Base-by-base conservation (phyloP, 2,888 invertebrate genomes). In the Habrosyne pyritoides region DNA sequence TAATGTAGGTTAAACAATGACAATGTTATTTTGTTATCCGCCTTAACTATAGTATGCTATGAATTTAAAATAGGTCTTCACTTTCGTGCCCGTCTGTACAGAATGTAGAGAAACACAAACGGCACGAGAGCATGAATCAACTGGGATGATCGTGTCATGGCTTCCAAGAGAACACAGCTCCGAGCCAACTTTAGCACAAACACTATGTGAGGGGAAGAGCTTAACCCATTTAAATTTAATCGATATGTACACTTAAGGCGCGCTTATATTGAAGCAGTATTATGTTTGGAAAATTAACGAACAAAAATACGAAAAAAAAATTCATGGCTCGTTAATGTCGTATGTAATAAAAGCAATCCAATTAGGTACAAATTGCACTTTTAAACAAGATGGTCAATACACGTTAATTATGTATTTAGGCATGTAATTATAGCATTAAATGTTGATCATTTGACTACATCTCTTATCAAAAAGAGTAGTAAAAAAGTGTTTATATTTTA, bases 61-160 rank as follows among this genome's bases (percentile, higher is more conserved):
- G n/a, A 4, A 36, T 36, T 36, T n/a, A 6, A 6, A 36, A 36
- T 8, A n/a, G 6, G 14, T 6, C 6, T n/a, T 14, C 49, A 14
- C 28, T 53, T 57, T 22, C 47, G 24, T 33, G 10, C 12, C 28
- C 49, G 46, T 18, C 53, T 26, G 49, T 54, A 26, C 12, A 33
- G 10, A 24, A 30, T 47, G 50, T 21, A 52, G 50, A 48, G 47
- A 42, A 30, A 30, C 33, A 48, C 33, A 60, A 52, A 54, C 55
- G 33, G 26, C 30, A 54, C 47, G 51, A 59, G 53, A 56, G 57
- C 59, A 59, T 61, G 60, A 63, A 57, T 59, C 59, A 50, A 50
- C 18, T 50, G 50, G 56, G 63, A 61, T 65, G 61, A 71, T 71
- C 70, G 62, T 66, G 63, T 61, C 64, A 61, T 61, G 62, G 48